These are phyloP conservation scores for Drosophila elegans DNA, from an alignment of 1,140 invertebrate species.

Conservation along the genomic window DNA sequence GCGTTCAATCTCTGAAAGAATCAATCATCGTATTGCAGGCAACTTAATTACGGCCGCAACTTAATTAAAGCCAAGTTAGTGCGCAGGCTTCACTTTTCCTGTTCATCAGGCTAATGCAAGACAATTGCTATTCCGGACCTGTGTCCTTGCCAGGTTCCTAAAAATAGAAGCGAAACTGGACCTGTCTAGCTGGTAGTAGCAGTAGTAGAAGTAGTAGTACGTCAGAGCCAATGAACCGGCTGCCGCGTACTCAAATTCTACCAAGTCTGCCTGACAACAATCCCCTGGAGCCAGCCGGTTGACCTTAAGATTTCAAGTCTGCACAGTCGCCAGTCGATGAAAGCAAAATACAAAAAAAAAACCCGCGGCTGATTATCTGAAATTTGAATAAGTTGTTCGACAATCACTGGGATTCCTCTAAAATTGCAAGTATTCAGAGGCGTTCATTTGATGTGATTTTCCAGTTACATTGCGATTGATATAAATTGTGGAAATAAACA, in stretches of 20 bases:
- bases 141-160: slow-evolving; percentile 23
- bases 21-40: slow-evolving; percentile 45
- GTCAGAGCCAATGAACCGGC: slow-evolving; percentile 31
- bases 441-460: slow-evolving; percentile 14
- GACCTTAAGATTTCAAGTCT: slow-evolving; percentile 57
- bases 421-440: not conserved
- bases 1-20: slow-evolving; percentile 40
- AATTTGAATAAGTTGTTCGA: slow-evolving; percentile 27
- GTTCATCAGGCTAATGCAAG: slow-evolving; percentile 52
- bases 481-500: slow-evolving; percentile 46
- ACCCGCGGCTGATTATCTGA: slow-evolving; percentile 15
- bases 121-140: slow-evolving; percentile 12
- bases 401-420: not conserved
- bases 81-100: slow-evolving; percentile 31
- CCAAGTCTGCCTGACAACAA: slow-evolving; percentile 30
- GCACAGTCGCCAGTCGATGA: slow-evolving; percentile 12
- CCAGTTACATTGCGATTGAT: slow-evolving; percentile 43
- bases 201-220: not conserved
- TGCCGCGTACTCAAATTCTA: slow-evolving; percentile 8
- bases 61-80: slow-evolving; percentile 45
- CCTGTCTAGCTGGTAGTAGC: slow-evolving; percentile 9
- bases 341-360: slow-evolving; percentile 21
- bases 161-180: slow-evolving; percentile 33
- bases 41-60: slow-evolving; percentile 40
- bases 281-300: slow-evolving; percentile 53